Base-by-base conservation (phyloP, 2,888 invertebrate species). In the Podotricha telesiphe region DNA sequence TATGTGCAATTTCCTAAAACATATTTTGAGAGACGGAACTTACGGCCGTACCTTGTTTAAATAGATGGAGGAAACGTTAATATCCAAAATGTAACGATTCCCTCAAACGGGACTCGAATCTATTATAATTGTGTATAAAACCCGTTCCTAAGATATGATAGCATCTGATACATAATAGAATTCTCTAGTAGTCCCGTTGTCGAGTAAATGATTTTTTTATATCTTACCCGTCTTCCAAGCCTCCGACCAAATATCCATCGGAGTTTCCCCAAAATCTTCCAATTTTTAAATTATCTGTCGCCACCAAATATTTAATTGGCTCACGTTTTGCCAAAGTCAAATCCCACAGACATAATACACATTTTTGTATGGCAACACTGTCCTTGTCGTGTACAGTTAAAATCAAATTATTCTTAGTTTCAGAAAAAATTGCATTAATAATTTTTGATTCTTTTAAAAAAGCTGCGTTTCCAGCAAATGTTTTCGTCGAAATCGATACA, bases 311-410 rank as follows among this genome's bases (percentile, higher is more conserved):
- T 78, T 90, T 93, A 6, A 86, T 19, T 0, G 91, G 91, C 37
- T 88, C 85, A 1, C 74, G 74, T 28, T 77, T 85, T 69, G 83
- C 82, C 79, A 86, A 81, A 84, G 83, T 84, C 1, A 86, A 76
- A 61, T 93, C 89, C 93, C 93, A 93, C 50, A 93, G 68, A 81
- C 89, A 90, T 68, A 88, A 68, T 1, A 85, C 73, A 77, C 82
- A 82, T 74, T 83, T 88, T 45, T 79, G 78, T 8, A 72, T 73
- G 1, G 71, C 65, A 4, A 73, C 37, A 8, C 61, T 67, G 64
- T 73, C 80, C 70, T 81, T 87, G 22, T 76, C 80, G 67, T 93
- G 91, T 22, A 87, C 79, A 1, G 89, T 88, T 69, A 90, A 71
- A n/a, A 91, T 65, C 5, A 90, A 74, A 81, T 86, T 87, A 6